Evolutionary conservation across 2,113 vertebrate species (phyloP).

Genomic region (Apeltes quadracus): DNA sequence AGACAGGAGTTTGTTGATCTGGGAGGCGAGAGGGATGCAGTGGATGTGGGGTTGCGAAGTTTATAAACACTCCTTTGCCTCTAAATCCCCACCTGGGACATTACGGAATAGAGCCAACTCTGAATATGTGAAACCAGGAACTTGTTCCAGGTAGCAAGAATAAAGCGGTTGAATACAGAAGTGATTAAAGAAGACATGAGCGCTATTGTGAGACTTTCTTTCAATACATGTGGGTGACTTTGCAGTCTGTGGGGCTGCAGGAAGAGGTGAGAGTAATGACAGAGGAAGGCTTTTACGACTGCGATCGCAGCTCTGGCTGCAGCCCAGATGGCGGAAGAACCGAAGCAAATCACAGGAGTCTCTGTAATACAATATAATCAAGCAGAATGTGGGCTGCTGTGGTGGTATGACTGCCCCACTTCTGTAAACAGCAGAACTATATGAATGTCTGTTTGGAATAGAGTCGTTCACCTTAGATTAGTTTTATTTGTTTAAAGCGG

Average conservation of each 20-base stretch:
- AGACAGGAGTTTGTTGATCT: conserved; percentile 52
- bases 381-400: conserved; percentile 8
- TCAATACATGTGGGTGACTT: not conserved
- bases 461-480: not conserved
- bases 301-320: conserved; percentile 49
- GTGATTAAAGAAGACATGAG: not conserved
- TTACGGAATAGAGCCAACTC: not conserved
- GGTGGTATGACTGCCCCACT: not conserved
- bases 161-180: not conserved
- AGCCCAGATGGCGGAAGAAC: conserved; percentile 61
- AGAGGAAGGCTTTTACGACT: conserved; percentile 33
- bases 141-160: not conserved
- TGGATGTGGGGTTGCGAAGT: not conserved
- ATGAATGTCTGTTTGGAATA: not conserved
- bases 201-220: not conserved
- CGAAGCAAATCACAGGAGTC: conserved; percentile 29
- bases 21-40: conserved; percentile 7
- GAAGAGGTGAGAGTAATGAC: conserved; percentile 22
- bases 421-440: not conserved
- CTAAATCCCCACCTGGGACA: not conserved
- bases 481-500: not conserved
- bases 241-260: conserved; percentile 28
- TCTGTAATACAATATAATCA: conserved; percentile 27
- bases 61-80: not conserved
- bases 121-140: not conserved